phyloP scores from a whole-genome alignment of 2,797 vertebrate genomes.

The Arrhamphus sclerolepis region DNA sequence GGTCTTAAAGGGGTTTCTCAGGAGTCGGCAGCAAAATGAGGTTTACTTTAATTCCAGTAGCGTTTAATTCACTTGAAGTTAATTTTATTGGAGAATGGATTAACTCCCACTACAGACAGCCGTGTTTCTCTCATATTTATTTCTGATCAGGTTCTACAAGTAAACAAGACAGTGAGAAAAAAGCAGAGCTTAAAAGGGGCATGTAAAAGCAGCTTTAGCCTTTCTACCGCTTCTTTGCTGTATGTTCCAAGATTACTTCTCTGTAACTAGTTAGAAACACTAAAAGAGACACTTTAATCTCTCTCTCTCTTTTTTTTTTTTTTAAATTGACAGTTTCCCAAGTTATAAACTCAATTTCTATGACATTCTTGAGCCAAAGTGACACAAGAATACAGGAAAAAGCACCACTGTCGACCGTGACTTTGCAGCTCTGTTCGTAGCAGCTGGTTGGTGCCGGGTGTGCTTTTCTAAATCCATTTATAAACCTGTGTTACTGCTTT shows the following conservation, averaged over 20 bases:
- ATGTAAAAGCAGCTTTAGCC: not conserved
- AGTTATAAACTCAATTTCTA: too few species aligned
- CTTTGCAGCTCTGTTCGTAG: too few species aligned
- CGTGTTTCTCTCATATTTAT: not conserved
- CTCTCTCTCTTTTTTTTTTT: too few species aligned
- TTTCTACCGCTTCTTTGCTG: not conserved
- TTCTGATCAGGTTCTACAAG: slow-evolving; percentile 5
- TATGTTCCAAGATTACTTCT: not conserved
- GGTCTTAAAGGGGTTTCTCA: slow-evolving; percentile 41
- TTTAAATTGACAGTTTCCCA: too few species aligned
- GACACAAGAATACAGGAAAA: too few species aligned
- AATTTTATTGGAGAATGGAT: slow-evolving; percentile 9
- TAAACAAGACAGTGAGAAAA: slow-evolving; percentile 2
- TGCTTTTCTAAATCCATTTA: too few species aligned
- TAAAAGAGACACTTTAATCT: too few species aligned
- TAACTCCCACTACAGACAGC: slow-evolving; percentile 1
- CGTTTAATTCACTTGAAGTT: slow-evolving; percentile 10
- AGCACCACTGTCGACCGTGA: too few species aligned
- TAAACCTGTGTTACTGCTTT: too few species aligned
- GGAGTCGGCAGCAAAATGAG: slow-evolving; percentile 35
- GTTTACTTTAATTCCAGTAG: slow-evolving; percentile 36
- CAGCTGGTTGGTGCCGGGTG: too few species aligned
- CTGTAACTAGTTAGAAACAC: too few species aligned
- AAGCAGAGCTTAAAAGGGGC: not conserved
- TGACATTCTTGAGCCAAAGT: too few species aligned